A percentile compares a stretch with the other conserved stretches of the same genome.
These are phyloP conservation scores for Danio choprae DNA, from an alignment of 2,797 vertebrate species.

Conservation along the genomic window DNA sequence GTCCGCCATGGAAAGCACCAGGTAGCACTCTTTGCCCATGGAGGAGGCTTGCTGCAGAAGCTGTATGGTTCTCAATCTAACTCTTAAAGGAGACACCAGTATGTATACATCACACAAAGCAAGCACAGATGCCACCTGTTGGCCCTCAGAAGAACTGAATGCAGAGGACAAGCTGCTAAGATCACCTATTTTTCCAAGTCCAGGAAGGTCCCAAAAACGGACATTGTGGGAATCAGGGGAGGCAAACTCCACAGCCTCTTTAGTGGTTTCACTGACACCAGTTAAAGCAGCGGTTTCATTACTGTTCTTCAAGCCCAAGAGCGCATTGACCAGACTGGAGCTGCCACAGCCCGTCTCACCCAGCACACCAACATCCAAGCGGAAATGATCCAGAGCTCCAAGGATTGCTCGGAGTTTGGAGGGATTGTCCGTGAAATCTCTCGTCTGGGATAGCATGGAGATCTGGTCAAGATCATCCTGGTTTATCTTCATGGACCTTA, in stretches of 20 bases:
- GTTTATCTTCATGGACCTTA: slow-evolving; percentile 53
- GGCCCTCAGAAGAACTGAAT: slow-evolving; percentile 15
- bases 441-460: slow-evolving; percentile 42
- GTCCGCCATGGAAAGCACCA: slow-evolving; percentile 62
- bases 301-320: slow-evolving; percentile 48
- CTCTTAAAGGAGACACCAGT: slow-evolving; percentile 55
- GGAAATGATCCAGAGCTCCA: slow-evolving; percentile 55
- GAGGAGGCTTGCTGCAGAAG: slow-evolving; percentile 49
- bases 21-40: slow-evolving; percentile 51
- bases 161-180: not conserved
- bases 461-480: slow-evolving; percentile 52
- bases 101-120: slow-evolving; percentile 62
- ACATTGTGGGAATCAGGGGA: slow-evolving; percentile 49
- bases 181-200: slow-evolving; percentile 46
- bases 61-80: slow-evolving; percentile 38
- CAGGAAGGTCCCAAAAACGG: slow-evolving; percentile 64
- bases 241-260: slow-evolving; percentile 37
- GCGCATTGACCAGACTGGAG: slow-evolving; percentile 61
- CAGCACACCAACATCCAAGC: slow-evolving; percentile 59
- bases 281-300: slow-evolving; percentile 45
- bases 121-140: slow-evolving; percentile 19
- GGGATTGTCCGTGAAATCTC: slow-evolving; percentile 57
- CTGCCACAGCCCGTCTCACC: slow-evolving; percentile 62
- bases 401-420: slow-evolving; percentile 56
- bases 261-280: slow-evolving; percentile 57